A percentile compares a stretch with the other conserved stretches of the same genome.
Evolutionary conservation across 2,797 vertebrate species (phyloP).

Genomic region (Neosilurus hyrtlii): DNA sequence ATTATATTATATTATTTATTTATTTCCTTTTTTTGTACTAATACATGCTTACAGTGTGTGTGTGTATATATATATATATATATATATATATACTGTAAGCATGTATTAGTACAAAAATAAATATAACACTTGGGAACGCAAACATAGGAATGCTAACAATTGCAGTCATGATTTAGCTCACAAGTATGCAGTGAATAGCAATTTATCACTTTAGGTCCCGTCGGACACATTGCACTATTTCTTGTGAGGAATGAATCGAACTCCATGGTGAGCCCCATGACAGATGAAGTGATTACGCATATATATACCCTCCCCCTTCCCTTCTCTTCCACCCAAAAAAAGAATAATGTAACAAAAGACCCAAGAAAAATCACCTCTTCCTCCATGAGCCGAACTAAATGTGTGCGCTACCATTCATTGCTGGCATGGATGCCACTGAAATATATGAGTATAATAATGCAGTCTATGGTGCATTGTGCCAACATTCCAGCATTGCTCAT

Average conservation of each 20-base stretch:
- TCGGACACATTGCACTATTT: conserved; percentile 22
- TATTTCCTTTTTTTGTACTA: too few species aligned
- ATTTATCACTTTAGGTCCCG: conserved; percentile 1
- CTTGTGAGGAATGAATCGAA: conserved; percentile 44
- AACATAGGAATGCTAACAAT: neutral
- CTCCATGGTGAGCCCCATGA: conserved; percentile 45
- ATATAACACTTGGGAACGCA: neutral
- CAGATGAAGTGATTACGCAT: conserved; percentile 55
- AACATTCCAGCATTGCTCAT: conserved; percentile 22
- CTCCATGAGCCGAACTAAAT: conserved; percentile 26
- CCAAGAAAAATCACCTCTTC: conserved; percentile 32
- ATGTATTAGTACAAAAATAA: too few species aligned
- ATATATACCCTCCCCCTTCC: neutral
- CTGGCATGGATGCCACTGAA: conserved; percentile 33
- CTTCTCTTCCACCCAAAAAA: conserved; percentile 12
- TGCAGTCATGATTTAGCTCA: neutral
- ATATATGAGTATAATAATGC: conserved; percentile 53
- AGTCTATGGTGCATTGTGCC: conserved; percentile 21
- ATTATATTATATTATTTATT: too few species aligned
- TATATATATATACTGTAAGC: too few species aligned
- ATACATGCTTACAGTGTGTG: too few species aligned
- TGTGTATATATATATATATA: too few species aligned
- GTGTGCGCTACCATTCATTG: conserved; percentile 8
- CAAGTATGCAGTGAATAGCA: conserved; percentile 11
- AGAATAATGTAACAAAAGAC: conserved; percentile 13